Percentiles rank a stretch among this genome's conserved stretches.
phyloP scores from a whole-genome alignment of 2,888 invertebrate species.

The Toxonevra muliebris region DNA sequence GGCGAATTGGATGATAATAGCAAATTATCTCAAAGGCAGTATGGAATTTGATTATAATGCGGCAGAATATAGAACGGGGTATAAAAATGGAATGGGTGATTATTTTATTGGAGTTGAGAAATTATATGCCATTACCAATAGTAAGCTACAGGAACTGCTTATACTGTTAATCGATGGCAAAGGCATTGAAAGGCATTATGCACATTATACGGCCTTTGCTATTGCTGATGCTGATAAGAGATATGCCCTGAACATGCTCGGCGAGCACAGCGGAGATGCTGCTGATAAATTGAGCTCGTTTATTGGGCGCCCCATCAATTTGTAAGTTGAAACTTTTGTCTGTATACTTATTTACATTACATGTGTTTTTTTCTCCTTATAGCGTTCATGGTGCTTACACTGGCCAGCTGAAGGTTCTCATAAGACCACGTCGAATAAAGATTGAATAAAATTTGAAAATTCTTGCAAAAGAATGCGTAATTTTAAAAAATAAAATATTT shows the following conservation, averaged over 20 bases:
- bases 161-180: neutral
- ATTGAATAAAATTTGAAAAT: too few relatives aligned
- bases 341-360: too few relatives aligned
- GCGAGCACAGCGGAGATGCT: constrained; percentile 1
- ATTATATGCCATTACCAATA: constrained; percentile 19
- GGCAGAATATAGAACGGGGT: too few relatives aligned
- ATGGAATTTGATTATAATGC: too few relatives aligned
- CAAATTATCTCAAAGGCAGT: too few relatives aligned
- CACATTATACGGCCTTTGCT: constrained; percentile 9
- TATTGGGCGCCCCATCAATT: constrained; percentile 3
- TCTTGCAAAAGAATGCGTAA: too few relatives aligned
- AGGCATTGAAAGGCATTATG: neutral
- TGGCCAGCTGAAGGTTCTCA: too few relatives aligned
- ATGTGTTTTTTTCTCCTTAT: too few relatives aligned
- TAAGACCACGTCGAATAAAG: too few relatives aligned
- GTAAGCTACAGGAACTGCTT: constrained; percentile 18
- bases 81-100: neutral
- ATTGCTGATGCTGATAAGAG: constrained; percentile 10
- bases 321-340: neutral
- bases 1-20: too few relatives aligned
- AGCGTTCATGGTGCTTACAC: too few relatives aligned
- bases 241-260: neutral
- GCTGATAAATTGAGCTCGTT: neutral
- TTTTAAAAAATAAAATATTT: too few relatives aligned
- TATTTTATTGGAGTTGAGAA: constrained; percentile 19